Evolutionary conservation across 2,888 invertebrate species (phyloP), one percentile per base, ranked within the genome.

Genomic region (Chymomyza procnemis): DNA sequence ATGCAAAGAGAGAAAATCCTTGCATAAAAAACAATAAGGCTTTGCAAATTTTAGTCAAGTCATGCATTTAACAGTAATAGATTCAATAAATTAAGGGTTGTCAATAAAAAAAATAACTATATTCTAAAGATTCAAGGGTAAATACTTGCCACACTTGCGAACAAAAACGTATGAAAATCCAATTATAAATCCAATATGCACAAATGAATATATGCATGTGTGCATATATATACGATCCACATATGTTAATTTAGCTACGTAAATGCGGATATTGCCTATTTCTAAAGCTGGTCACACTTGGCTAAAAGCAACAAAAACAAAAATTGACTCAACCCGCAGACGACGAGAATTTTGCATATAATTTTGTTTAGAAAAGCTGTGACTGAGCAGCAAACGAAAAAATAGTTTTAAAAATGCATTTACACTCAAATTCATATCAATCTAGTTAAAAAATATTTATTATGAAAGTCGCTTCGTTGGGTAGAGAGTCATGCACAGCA

Each of bases 141-240:
- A 4, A 19, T 52, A 47, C 52, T 56, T 22, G n/a, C 57, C 60
- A 47, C 21, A 72, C 63, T 16, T 63, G 74, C 62, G 69, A 74
- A 74, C 74, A 65, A 73, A 74, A 73, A 62, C 73, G 70, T 69
- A 74, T 74, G 65, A 73, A 65, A 74, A 73, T 73, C 74, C 73
- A 73, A 73, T 73, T 73, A 74, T 74, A 65, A 74, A 54, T 12
- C 34, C 34, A 41, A 30, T 30, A 30, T 30, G 30, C 30, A 30
- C 30, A 3, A 3, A 30, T 41, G 54, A 74, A 48, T 69, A 61
- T 58, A 64, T 64, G 57, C 74, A 61, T 61, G 62, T 62, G 16
- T 60, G n/a, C n/a, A 66, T 41, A 30, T 6, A 3, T n/a, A 9
- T 50, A 2, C 34, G 30, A 41, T 4, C 1, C 12, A 54, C 3